Percentiles rank a stretch among this genome's conserved stretches.
Conservation (phyloP, 1,140 invertebrate species). For the Procambarus virginalis region DNA sequence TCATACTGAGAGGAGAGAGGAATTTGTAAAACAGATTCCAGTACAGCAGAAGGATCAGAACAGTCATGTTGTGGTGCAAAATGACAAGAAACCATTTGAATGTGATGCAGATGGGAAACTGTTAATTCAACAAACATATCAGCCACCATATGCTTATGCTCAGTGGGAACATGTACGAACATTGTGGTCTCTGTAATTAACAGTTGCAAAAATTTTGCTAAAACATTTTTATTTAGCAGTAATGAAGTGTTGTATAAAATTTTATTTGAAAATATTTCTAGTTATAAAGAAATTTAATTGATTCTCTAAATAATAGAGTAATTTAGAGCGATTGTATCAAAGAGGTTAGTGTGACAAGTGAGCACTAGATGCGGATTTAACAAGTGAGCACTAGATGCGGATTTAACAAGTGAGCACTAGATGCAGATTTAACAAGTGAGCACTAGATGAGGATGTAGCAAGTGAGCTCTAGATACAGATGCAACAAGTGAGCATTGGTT, state of each 20-base stretch:
- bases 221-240: not conserved
- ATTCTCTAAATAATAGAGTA: not conserved
- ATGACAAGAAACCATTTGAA: conserved; percentile 57
- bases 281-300: not conserved
- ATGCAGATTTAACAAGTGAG: not conserved
- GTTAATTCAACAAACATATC: conserved; percentile 53
- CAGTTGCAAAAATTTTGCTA: not conserved
- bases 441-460: too few relatives aligned
- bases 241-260: not conserved
- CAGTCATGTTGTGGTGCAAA: conserved; percentile 21
- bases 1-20: conserved; percentile 24
- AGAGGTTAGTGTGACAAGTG: not conserved
- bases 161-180: conserved; percentile 61
- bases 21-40: conserved; percentile 33
- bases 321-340: not conserved
- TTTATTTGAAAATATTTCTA: not conserved
- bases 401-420: not conserved
- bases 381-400: too few relatives aligned
- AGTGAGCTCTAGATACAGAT: too few relatives aligned
- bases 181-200: conserved; percentile 51
- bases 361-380: not conserved
- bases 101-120: conserved; percentile 50
- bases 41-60: conserved; percentile 41
- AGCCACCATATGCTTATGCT: conserved; percentile 51
- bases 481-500: too few relatives aligned